Evolutionary conservation across 2,888 invertebrate species (phyloP).

Genomic region (Agrotis segetum): DNA sequence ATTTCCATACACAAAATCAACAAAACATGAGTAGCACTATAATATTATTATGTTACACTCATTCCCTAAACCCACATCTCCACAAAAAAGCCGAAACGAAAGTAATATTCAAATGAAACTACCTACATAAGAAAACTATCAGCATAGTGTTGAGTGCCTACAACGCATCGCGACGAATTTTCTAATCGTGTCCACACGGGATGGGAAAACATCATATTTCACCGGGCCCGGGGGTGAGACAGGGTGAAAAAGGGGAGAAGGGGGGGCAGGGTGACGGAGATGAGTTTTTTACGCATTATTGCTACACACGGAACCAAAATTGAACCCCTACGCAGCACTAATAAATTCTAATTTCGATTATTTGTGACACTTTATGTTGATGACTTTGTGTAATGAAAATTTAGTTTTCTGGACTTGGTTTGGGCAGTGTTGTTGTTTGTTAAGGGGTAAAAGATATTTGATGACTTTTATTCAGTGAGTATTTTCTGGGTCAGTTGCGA

Average conservation of each 20-base stretch:
- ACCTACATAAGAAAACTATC: conserved; percentile 76
- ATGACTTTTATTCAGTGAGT: not conserved
- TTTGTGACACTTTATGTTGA: conserved; percentile 76
- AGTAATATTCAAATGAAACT: conserved; percentile 60
- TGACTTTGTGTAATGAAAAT: conserved; percentile 62
- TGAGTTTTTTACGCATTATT: conserved; percentile 91
- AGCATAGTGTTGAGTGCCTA: conserved; percentile 70
- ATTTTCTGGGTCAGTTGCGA: too few species aligned
- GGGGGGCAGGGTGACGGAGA: conserved; percentile 81
- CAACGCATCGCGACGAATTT: conserved; percentile 84
- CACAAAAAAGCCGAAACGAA: conserved; percentile 22
- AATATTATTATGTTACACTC: not conserved
- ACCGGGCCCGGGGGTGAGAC: conserved; percentile 77
- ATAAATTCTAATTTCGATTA: conserved; percentile 89
- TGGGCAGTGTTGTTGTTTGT: conserved; percentile 20
- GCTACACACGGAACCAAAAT: conserved; percentile 87
- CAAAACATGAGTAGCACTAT: not conserved
- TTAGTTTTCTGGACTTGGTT: conserved; percentile 48
- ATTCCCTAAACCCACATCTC: not conserved
- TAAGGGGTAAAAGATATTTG: not conserved
- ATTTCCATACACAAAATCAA: not conserved
- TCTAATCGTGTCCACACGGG: conserved; percentile 89
- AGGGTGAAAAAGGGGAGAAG: conserved; percentile 41
- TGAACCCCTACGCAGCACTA: conserved; percentile 83
- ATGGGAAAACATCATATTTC: conserved; percentile 90